phyloP scores from a whole-genome alignment of 2,113 vertebrate species.

The Haliaeetus leucogaster region DNA sequence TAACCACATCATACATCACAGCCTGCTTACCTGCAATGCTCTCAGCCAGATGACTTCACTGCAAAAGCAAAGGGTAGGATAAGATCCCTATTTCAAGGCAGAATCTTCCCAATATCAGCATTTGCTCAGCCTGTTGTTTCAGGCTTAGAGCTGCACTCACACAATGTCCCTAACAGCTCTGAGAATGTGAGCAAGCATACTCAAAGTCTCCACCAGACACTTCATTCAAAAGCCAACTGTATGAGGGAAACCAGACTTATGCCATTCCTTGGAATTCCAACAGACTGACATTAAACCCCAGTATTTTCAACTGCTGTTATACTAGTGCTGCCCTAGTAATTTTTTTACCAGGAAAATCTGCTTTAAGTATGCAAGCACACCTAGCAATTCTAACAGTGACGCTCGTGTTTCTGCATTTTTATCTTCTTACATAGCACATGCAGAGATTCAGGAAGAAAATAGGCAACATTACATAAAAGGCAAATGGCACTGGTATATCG shows the following conservation, averaged over 20 bases:
- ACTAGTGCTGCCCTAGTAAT: not conserved
- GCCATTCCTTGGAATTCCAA: not conserved
- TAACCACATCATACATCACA: not conserved
- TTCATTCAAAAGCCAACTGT: not conserved
- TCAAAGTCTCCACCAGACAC: not conserved
- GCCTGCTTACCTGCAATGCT: not conserved
- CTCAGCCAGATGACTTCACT: not conserved
- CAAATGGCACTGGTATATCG: not conserved
- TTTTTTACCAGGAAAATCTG: not conserved
- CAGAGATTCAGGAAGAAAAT: not conserved
- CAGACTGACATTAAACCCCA: not conserved
- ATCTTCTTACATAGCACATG: not conserved
- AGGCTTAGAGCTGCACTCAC: not conserved
- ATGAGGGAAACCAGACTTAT: accelerated
- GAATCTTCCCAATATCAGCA: not conserved
- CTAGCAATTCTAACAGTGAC: not conserved
- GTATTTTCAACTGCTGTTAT: not conserved
- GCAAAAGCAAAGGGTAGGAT: not conserved
- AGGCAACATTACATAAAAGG: not conserved
- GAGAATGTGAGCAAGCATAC: not conserved
- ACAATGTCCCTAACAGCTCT: not conserved
- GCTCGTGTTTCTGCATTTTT: not conserved
- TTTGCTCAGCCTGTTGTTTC: not conserved
- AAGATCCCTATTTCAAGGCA: not conserved
- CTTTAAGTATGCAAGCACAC: not conserved